Evolutionary conservation across 1,140 invertebrate species (phyloP).

Genomic region (Tribolium castaneum): DNA sequence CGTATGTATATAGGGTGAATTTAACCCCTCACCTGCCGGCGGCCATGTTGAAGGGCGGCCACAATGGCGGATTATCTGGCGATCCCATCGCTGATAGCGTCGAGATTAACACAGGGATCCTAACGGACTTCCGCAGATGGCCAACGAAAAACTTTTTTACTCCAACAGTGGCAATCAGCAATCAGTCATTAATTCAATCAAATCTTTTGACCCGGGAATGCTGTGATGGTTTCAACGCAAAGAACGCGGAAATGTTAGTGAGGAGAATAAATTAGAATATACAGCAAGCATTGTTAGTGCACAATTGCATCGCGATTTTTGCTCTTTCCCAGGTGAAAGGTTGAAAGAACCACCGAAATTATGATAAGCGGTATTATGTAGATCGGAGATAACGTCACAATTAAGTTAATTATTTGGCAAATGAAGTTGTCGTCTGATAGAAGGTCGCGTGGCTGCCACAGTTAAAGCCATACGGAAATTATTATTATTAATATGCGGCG

Average conservation of each 20-base stretch:
- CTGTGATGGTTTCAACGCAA: neutral
- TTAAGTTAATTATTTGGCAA: constrained; percentile 35
- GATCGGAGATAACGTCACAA: constrained; percentile 16
- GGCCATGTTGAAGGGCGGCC: constrained; percentile 52
- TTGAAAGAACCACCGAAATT: neutral
- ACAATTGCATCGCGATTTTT: neutral
- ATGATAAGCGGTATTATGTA: constrained; percentile 24
- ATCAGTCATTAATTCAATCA: neutral
- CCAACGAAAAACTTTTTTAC: constrained; percentile 37
- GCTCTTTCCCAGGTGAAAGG: neutral
- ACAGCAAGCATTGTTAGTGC: neutral
- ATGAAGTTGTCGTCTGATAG: constrained; percentile 16
- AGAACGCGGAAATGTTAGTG: constrained; percentile 15
- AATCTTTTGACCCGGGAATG: neutral
- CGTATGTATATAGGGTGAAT: constrained; percentile 38
- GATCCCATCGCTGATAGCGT: constrained; percentile 56
- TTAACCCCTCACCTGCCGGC: constrained; percentile 54
- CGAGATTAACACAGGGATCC: constrained; percentile 57
- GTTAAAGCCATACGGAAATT: constrained; percentile 5
- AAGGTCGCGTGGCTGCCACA: constrained; percentile 1
- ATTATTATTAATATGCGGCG: constrained; percentile 18
- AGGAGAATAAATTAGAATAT: constrained; percentile 17
- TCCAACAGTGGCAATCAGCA: neutral
- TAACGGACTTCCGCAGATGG: constrained; percentile 60
- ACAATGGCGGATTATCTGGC: constrained; percentile 55